A percentile compares a stretch with the other conserved stretches of the same genome.
Evolutionary conservation across 2,113 vertebrate genomes (phyloP).

Genomic region (Protomyctophum bolini): DNA sequence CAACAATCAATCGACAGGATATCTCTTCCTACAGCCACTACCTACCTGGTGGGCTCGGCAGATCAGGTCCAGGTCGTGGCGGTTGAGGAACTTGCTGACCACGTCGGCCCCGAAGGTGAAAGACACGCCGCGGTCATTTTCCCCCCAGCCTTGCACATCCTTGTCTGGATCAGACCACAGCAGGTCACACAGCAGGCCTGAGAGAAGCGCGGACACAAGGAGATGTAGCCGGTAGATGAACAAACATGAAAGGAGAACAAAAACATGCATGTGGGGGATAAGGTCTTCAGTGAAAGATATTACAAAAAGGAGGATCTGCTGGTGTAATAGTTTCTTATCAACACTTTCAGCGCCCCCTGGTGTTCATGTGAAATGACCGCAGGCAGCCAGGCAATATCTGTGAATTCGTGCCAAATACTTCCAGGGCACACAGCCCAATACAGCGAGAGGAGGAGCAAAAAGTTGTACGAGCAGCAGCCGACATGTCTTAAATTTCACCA

Average conservation of each 20-base stretch:
- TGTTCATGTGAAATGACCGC: too few species aligned
- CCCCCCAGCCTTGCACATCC: conserved; percentile 98
- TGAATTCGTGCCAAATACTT: too few species aligned
- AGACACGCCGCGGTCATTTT: conserved; percentile 97
- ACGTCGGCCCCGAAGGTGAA: conserved; percentile 98
- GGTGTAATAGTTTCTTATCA: not conserved
- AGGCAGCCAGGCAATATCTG: too few species aligned
- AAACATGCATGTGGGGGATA: not conserved
- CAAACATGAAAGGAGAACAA: not conserved
- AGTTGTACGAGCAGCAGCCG: too few species aligned
- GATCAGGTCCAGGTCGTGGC: conserved; percentile 98
- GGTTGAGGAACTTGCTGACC: conserved; percentile 99
- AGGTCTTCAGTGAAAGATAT: not conserved
- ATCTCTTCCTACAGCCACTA: not conserved
- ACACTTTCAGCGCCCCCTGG: too few species aligned
- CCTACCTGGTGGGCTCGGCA: conserved; percentile 97
- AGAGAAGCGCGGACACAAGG: conserved; percentile 23
- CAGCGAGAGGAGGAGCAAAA: too few species aligned
- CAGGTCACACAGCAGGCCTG: conserved; percentile 96
- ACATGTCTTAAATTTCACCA: too few species aligned
- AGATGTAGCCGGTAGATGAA: conserved; percentile 30
- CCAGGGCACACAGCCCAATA: too few species aligned
- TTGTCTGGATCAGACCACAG: conserved; percentile 99
- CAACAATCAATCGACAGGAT: too few species aligned
- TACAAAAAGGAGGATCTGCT: conserved; percentile 4